Percentiles rank a stretch among this genome's conserved stretches.
Evolutionary conservation across 2,113 vertebrate genomes (phyloP).

Genomic region (Forbesichthys agassizii): DNA sequence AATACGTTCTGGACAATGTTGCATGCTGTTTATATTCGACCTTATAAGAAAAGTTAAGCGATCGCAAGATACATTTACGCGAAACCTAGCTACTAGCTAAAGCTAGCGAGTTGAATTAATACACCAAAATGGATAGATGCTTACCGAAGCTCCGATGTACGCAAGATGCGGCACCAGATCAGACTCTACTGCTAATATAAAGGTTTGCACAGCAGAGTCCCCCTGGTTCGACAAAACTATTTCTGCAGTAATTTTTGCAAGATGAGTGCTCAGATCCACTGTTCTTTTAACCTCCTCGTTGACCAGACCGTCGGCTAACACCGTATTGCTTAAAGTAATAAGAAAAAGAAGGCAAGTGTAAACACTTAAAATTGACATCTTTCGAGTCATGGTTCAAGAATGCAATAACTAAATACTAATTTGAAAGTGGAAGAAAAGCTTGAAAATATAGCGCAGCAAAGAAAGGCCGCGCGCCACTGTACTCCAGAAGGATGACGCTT

Average conservation of each 20-base stretch:
- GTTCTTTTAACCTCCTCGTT: conserved; percentile 92
- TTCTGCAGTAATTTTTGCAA: conserved; percentile 91
- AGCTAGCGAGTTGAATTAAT: conserved; percentile 16
- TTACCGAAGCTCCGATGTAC: conserved; percentile 89
- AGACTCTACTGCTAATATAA: conserved; percentile 85
- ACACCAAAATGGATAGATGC: conserved; percentile 24
- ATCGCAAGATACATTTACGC: background rate
- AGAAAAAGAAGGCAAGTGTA: conserved; percentile 55
- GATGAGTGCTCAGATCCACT: conserved; percentile 89
- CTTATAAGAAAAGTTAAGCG: no score
- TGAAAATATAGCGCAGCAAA: conserved; percentile 46
- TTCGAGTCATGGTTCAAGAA: conserved; percentile 31
- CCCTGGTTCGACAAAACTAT: conserved; percentile 82
- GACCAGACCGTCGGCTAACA: conserved; percentile 71
- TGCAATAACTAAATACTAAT: background rate
- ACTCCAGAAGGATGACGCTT: conserved; percentile 77
- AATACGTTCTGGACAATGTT: no score
- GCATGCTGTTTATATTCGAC: no score
- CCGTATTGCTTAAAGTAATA: conserved; percentile 42
- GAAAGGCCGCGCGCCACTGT: conserved; percentile 64
- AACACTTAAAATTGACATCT: conserved; percentile 3
- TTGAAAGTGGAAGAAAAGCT: background rate
- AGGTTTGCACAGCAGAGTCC: conserved; percentile 70
- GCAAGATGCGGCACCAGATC: conserved; percentile 85
- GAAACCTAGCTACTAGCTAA: conserved; percentile 39